phyloP scores from a whole-genome alignment of 1,140 invertebrate genomes.

The Hylaeus volcanicus region DNA sequence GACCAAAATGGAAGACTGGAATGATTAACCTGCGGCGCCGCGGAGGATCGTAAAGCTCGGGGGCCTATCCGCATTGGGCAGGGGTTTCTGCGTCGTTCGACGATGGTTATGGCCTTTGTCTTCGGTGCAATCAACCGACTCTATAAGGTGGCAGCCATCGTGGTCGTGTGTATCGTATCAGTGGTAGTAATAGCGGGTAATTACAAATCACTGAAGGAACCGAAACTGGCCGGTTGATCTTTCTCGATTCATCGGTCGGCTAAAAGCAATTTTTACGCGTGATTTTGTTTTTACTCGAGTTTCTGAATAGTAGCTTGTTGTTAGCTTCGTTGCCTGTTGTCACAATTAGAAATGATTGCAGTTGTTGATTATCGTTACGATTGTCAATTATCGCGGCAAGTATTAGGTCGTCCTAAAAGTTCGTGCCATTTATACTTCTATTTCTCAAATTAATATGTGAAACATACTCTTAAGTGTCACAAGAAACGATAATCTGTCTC shows the following conservation, averaged over 20 bases:
- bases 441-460: too few relatives aligned
- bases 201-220: conserved; percentile 71
- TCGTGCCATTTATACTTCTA: too few relatives aligned
- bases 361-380: too few relatives aligned
- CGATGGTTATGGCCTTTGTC: conserved; percentile 50
- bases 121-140: conserved; percentile 7
- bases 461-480: too few relatives aligned
- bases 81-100: background rate
- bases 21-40: conserved; percentile 71
- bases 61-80: conserved; percentile 30
- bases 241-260: conserved; percentile 5
- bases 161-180: conserved; percentile 62
- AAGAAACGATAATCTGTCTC: too few relatives aligned
- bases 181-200: conserved; percentile 72
- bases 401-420: background rate
- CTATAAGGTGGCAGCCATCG: conserved; percentile 54
- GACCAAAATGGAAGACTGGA: conserved; percentile 53
- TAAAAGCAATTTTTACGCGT: conserved; percentile 16
- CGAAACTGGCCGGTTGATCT: conserved; percentile 42
- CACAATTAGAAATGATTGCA: background rate
- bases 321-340: background rate
- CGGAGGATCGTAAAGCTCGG: conserved; percentile 68
- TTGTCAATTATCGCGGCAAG: background rate
- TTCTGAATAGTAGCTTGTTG: conserved; percentile 3
- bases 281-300: background rate